phyloP scores from a whole-genome alignment of 2,113 vertebrate species.

The Otolemur garnettii region DNA sequence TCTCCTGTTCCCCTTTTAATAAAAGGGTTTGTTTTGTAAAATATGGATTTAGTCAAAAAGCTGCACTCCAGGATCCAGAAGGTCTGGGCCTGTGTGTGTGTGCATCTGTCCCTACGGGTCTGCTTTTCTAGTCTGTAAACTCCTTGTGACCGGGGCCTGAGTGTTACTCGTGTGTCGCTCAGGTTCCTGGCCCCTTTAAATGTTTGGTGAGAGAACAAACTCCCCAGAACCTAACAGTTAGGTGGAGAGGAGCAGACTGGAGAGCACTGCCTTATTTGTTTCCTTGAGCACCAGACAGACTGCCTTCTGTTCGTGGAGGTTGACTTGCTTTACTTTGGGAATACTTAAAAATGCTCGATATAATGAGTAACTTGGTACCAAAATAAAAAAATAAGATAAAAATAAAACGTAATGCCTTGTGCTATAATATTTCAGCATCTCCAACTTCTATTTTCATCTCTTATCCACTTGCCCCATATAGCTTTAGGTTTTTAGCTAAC shows the following conservation, averaged over 20 bases:
- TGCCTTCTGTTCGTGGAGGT: background rate
- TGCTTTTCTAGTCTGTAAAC: background rate
- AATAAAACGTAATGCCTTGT: background rate
- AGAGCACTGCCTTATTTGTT: background rate
- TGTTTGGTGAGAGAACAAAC: background rate
- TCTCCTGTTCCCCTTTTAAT: too few species aligned
- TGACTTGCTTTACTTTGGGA: background rate
- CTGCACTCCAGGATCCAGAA: too few species aligned
- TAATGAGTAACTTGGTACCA: background rate
- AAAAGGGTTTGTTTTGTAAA: too few species aligned
- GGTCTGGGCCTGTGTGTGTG: background rate
- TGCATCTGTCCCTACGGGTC: background rate
- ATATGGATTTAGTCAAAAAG: too few species aligned
- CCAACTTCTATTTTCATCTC: background rate
- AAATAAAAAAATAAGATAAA: background rate
- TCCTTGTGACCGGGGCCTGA: background rate
- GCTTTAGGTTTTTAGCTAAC: background rate
- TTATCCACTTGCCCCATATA: background rate
- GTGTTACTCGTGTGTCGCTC: background rate
- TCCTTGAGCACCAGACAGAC: background rate
- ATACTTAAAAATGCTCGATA: background rate
- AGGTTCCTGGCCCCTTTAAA: background rate
- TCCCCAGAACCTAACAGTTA: background rate
- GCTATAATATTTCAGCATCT: background rate
- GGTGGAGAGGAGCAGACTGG: background rate